These are phyloP conservation scores for Perithous albicinctus DNA, from an alignment of 2,888 invertebrate genomes.

Conservation along the genomic window DNA sequence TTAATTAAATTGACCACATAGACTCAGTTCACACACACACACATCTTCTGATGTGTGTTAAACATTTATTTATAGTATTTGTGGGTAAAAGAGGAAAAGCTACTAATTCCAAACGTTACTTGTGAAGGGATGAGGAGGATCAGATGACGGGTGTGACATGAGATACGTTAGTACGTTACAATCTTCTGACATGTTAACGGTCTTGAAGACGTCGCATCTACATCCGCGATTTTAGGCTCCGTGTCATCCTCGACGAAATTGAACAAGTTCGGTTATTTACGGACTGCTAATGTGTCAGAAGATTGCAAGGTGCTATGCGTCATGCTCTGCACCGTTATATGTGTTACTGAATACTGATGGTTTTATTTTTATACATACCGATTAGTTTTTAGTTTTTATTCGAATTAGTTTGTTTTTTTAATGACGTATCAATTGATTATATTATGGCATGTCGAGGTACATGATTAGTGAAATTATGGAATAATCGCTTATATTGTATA, in stretches of 20 bases:
- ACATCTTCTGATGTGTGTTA: neutral
- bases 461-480: no score
- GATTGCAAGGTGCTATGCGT: conserved; percentile 15
- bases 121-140: neutral
- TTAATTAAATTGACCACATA: conserved; percentile 52
- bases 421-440: no score
- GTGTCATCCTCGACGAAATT: neutral
- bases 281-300: conserved; percentile 9
- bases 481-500: no score
- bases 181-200: conserved; percentile 8
- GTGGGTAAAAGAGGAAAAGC: neutral
- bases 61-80: conserved; percentile 1
- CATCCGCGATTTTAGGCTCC: neutral
- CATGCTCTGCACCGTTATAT: neutral
- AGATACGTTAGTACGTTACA: neutral
- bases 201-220: neutral
- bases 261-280: neutral
- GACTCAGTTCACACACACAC: neutral
- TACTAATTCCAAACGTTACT: neutral
- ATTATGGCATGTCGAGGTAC: no score
- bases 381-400: no score
- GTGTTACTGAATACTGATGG: neutral
- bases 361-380: neutral
- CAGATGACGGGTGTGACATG: neutral
- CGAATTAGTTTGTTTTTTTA: no score